Evolutionary conservation across 2,113 vertebrate species (phyloP).

Genomic region (Eira barbara): DNA sequence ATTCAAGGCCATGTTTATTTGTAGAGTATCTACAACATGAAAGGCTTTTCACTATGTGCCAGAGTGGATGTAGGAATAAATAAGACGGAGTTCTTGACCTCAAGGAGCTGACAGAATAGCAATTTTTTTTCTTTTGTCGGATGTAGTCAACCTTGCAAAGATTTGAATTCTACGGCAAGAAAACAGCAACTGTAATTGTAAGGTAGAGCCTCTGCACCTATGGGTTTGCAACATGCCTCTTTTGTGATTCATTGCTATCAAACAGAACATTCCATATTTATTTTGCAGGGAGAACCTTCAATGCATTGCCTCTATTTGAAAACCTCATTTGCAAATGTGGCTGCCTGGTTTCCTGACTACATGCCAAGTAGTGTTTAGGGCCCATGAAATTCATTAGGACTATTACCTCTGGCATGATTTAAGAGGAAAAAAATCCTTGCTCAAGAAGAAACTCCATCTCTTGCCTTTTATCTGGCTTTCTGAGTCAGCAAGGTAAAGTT

Average conservation of each 20-base stretch:
- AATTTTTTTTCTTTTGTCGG: not conserved
- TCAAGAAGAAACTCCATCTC: not conserved
- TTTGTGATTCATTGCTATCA: not conserved
- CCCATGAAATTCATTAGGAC: slow-evolving; percentile 2
- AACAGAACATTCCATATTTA: not conserved
- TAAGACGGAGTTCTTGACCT: not conserved
- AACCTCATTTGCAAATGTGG: slow-evolving; percentile 2
- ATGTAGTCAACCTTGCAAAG: not conserved
- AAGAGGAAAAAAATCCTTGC: not conserved
- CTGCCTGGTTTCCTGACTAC: not conserved
- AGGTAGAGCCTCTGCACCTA: not conserved
- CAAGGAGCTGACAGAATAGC: not conserved
- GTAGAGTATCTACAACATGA: not conserved
- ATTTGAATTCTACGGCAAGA: not conserved
- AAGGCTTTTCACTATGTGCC: not conserved
- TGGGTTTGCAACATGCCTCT: not conserved
- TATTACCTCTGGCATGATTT: not conserved
- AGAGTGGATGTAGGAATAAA: not conserved
- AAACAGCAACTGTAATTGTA: not conserved
- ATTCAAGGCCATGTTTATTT: not conserved
- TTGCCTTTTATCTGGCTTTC: not conserved
- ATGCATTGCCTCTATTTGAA: not conserved
- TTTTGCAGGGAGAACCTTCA: not conserved
- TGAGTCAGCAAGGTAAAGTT: not conserved
- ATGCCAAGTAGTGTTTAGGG: not conserved